Conservation (phyloP, 2,888 invertebrate species). For the Ophion ellenae region DNA sequence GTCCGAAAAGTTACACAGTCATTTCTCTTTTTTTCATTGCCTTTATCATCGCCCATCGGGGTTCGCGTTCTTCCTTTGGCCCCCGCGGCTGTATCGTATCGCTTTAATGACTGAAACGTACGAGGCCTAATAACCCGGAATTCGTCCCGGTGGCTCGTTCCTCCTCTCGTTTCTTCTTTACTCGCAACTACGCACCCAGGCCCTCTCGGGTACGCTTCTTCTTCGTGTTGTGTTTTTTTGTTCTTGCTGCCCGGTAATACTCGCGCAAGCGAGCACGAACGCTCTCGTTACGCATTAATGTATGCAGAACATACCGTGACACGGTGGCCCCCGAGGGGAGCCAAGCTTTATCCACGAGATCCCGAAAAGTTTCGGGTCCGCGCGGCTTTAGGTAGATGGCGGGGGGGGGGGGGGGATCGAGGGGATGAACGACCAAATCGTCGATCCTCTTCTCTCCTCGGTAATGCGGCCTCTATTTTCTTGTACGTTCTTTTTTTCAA, state of each 20-base stretch:
- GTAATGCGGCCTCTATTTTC: slow-evolving; percentile 27
- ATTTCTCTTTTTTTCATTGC: slow-evolving; percentile 41
- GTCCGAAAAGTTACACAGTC: slow-evolving; percentile 55
- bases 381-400: slow-evolving; percentile 57
- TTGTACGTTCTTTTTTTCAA: slow-evolving; percentile 20
- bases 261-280: slow-evolving; percentile 56
- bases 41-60: slow-evolving; percentile 54
- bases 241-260: slow-evolving; percentile 51
- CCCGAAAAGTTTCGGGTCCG: slow-evolving; percentile 62
- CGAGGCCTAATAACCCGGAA: slow-evolving; percentile 67
- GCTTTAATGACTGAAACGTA: slow-evolving; percentile 67
- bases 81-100: slow-evolving; percentile 61
- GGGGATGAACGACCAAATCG: slow-evolving; percentile 67
- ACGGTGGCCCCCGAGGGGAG: slow-evolving; percentile 64
- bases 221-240: slow-evolving; percentile 28
- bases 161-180: slow-evolving; percentile 41
- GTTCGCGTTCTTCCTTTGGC: slow-evolving; percentile 19
- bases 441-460: slow-evolving; percentile 53
- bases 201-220: slow-evolving; percentile 16
- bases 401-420: slow-evolving; percentile 26
- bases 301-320: slow-evolving; percentile 68
- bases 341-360: slow-evolving; percentile 66
- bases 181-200: slow-evolving; percentile 36
- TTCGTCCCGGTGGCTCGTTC: slow-evolving; percentile 59
- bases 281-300: slow-evolving; percentile 68